phyloP scores from a whole-genome alignment of 2,113 vertebrate species.

The Hypomesus transpacificus region DNA sequence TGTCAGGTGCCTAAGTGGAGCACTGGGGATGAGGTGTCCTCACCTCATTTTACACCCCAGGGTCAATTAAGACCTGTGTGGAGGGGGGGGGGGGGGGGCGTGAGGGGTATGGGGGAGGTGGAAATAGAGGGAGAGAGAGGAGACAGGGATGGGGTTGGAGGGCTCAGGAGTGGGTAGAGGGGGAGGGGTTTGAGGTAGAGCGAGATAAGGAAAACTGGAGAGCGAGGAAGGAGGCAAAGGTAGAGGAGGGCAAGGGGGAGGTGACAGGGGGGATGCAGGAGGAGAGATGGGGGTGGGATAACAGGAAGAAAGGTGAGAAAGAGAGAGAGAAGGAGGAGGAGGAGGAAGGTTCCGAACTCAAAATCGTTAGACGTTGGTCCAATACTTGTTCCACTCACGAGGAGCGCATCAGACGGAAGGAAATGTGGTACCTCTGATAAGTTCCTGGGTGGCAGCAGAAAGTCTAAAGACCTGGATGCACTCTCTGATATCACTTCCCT shows the following conservation, averaged over 20 bases:
- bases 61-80: slow-evolving; percentile 53
- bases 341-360: too few species aligned
- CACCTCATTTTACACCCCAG: slow-evolving; percentile 42
- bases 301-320: neutral
- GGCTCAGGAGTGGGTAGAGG: neutral
- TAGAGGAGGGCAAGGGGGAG: neutral
- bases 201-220: neutral
- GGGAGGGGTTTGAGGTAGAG: neutral
- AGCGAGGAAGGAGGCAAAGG: neutral
- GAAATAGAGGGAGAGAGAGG: neutral
- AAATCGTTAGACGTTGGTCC: too few species aligned
- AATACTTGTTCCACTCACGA: too few species aligned
- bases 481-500: neutral
- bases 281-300: neutral
- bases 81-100: slow-evolving; percentile 17
- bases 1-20: slow-evolving; percentile 64
- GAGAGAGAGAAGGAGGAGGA: neutral
- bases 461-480: neutral
- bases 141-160: neutral
- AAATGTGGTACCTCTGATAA: too few species aligned
- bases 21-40: slow-evolving; percentile 31
- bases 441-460: too few species aligned
- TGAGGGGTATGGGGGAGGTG: neutral
- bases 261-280: neutral
- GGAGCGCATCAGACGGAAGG: too few species aligned